Conservation (phyloP, 2,113 vertebrate species). For the Pungitius pungitius region DNA sequence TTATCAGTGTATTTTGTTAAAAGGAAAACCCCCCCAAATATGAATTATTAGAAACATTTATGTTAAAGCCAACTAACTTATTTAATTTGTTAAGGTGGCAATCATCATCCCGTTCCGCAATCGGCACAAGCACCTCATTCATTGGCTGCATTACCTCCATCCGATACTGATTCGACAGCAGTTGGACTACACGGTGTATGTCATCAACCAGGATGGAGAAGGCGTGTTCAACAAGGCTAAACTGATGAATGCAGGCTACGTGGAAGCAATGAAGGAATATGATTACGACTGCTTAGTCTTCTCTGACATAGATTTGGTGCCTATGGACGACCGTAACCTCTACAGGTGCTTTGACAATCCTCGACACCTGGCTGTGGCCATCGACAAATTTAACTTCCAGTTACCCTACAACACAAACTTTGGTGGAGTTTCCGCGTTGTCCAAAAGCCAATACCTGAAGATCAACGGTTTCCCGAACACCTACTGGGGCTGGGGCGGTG, state of each 20-base stretch:
- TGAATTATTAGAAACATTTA: neutral
- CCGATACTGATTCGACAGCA: constrained; percentile 91
- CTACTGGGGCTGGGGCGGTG: constrained; percentile 98
- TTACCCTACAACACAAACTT: constrained; percentile 91
- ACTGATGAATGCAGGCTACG: constrained; percentile 89
- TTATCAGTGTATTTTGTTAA: neutral
- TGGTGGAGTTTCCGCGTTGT: constrained; percentile 90
- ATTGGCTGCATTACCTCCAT: constrained; percentile 93
- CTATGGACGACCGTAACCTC: constrained; percentile 89
- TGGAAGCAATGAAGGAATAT: constrained; percentile 90
- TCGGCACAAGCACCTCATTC: constrained; percentile 90
- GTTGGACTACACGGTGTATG: constrained; percentile 90
- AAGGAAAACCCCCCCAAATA: neutral
- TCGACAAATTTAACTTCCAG: constrained; percentile 94
- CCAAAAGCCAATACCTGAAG: constrained; percentile 87
- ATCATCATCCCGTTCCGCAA: constrained; percentile 93
- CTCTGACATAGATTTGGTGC: constrained; percentile 92
- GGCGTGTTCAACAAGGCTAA: constrained; percentile 92
- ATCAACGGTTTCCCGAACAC: constrained; percentile 96
- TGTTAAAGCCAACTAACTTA: neutral
- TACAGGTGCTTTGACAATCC: constrained; percentile 91
- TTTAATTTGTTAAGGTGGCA: constrained; percentile 81
- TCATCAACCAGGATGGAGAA: constrained; percentile 92
- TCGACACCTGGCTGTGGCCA: constrained; percentile 91
- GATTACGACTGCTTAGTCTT: constrained; percentile 94